These are phyloP conservation scores for Limnephilus marmoratus DNA, from an alignment of 2,888 invertebrate species.

Conservation along the genomic window DNA sequence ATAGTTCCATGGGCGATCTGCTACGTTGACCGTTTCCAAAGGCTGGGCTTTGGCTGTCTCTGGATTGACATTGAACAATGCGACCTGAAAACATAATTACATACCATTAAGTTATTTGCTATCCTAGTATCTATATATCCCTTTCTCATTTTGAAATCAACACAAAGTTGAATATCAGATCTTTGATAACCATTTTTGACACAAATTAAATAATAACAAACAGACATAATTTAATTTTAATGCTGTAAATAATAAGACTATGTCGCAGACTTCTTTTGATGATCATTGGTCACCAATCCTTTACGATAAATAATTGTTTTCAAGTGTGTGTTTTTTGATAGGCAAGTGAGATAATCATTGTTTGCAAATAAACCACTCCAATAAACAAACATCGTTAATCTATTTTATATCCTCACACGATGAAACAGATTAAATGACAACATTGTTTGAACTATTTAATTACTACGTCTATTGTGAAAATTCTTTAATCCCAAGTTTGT, in stretches of 20 bases:
- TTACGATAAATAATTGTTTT: too few relatives aligned
- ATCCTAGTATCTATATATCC: too few relatives aligned
- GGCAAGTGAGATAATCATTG: neutral
- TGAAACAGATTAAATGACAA: neutral
- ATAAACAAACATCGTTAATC: neutral
- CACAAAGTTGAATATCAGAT: neutral
- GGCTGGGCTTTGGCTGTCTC: slow-evolving; percentile 73
- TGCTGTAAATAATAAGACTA: too few relatives aligned
- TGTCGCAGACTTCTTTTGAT: too few relatives aligned
- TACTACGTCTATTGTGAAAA: neutral
- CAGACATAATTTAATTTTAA: too few relatives aligned
- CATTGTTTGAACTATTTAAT: neutral
- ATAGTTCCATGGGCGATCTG: slow-evolving; percentile 73
- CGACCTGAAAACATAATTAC: slow-evolving; percentile 70
- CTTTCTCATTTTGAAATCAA: neutral
- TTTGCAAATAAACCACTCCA: neutral
- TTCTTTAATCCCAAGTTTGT: neutral
- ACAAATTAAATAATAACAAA: neutral
- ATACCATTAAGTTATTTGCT: neutral
- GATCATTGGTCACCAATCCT: neutral
- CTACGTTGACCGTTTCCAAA: slow-evolving; percentile 70
- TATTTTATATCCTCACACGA: neutral
- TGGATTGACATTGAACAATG: slow-evolving; percentile 72
- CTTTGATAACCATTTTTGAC: neutral
- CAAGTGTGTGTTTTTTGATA: neutral